Conservation (phyloP, 2,113 vertebrate species). For the Caretta caretta region DNA sequence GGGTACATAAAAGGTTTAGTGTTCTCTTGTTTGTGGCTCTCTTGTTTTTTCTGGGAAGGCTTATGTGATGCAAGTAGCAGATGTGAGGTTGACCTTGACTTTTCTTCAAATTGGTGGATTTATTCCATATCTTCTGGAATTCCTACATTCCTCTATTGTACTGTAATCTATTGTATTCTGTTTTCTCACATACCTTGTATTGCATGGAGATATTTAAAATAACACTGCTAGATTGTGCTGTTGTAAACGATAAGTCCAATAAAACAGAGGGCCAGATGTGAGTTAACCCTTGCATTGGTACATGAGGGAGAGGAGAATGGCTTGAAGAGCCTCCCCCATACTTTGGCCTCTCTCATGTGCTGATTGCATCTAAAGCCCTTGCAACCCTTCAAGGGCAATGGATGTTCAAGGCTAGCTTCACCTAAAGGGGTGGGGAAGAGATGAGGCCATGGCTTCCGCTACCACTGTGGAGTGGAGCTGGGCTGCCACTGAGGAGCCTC, state of each 20-base stretch:
- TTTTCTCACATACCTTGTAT: background rate
- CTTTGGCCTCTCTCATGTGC: background rate
- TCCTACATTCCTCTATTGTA: accelerated
- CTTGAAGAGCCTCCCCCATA: background rate
- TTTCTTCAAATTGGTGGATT: background rate
- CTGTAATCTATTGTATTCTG: background rate
- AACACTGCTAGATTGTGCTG: background rate
- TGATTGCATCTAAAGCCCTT: background rate
- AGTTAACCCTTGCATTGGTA: background rate
- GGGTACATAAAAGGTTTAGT: background rate
- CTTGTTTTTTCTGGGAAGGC: background rate
- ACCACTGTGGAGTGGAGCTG: accelerated
- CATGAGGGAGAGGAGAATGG: background rate
- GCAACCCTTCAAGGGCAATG: background rate
- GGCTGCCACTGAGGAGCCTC: background rate
- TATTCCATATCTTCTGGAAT: background rate
- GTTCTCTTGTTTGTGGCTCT: background rate
- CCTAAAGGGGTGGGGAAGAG: background rate
- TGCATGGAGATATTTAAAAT: background rate
- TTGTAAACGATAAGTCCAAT: background rate
- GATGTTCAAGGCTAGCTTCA: background rate
- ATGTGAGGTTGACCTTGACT: background rate
- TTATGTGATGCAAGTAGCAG: background rate
- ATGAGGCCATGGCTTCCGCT: background rate
- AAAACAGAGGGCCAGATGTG: background rate